Base-by-base conservation (phyloP, 2,797 vertebrate genomes). In the Lepidocolaptes lacrymiger region DNA sequence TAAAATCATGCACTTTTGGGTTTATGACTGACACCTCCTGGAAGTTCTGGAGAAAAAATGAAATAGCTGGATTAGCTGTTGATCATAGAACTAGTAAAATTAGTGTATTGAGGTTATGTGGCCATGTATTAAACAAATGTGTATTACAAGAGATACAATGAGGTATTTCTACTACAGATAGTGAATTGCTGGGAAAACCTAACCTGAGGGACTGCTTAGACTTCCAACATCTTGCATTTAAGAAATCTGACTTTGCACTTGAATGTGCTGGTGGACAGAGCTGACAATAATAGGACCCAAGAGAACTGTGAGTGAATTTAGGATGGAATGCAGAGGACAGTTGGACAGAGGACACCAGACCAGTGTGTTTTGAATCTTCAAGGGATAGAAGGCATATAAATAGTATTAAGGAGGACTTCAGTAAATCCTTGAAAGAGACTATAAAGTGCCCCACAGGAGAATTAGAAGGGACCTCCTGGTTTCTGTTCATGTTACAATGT, bases 361-460 rank as follows among this genome's bases (percentile, higher is more conserved):
- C 15, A 30, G 0, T 34, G 20, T 52, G 10, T 28, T 34, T 85
- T 64, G 20, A 63, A 43, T 75, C 26, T 88, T 82, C 7, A 7
- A 59, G 37, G 39, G 10, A 34, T 54, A 28, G 39, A 87, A 61
- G 22, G 12, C 39, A 48, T 59, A 28, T 27, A 68, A 76, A 26
- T n/a, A 63, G 7, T 66, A 19, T 58, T 54, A 71, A 71, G 44
- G 32, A 5, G 3, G 34, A 43, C n/a, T 75, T 73, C 46, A 71
- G 27, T 58, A 48, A 68, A 21, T 61, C 30, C 1, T 10, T 51
- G 39, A 30, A 54, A 43, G 64, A 32, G 16, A 30, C 77, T 58
- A 32, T 71, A 6, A 77, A 43, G 30, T 62, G 62, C 5, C 10
- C n/a, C 0, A 0, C 54, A 58, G 55, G 10, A 54, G 41, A 56